Percentiles rank a stretch among this genome's conserved stretches.
These are phyloP conservation scores for Halisarca cf. caerulea DNA, from an alignment of 37 sponge, comb jelly and placozoan species.

Conservation along the genomic window DNA sequence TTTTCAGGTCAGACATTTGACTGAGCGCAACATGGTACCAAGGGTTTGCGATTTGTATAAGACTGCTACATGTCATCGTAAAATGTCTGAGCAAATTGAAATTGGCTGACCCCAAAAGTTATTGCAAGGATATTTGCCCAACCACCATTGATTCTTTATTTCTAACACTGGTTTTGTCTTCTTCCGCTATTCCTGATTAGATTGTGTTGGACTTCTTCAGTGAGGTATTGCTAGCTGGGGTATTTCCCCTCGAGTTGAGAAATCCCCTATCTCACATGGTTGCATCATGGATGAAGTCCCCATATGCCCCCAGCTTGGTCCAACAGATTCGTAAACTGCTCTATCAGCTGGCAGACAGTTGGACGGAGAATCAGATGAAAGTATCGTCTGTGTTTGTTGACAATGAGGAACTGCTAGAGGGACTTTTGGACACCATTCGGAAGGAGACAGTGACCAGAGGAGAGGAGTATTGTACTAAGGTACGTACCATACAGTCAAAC, in stretches of 20 bases:
- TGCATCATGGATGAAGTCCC: background rate
- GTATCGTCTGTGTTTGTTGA: background rate
- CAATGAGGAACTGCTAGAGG: background rate
- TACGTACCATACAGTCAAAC: no score
- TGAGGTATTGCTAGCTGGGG: background rate
- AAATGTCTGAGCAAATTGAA: no score
- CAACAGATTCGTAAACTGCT: background rate
- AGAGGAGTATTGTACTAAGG: background rate
- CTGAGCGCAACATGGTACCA: no score
- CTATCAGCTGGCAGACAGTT: conserved; percentile 11
- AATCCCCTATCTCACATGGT: background rate
- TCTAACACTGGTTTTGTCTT: no score
- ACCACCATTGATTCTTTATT: no score
- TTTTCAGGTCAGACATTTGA: no score
- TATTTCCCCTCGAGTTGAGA: conserved; percentile 8
- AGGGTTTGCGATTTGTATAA: no score
- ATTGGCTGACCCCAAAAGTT: no score
- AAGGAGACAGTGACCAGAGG: background rate
- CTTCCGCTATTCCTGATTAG: no score
- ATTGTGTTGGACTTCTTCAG: conserved; percentile 1
- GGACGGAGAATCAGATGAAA: no score
- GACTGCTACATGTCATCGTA: no score
- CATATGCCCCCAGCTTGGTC: background rate
- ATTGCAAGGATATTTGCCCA: no score
- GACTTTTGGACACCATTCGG: background rate